Evolutionary conservation across 2,797 vertebrate species (phyloP).

Genomic region (Valencia hispanica): DNA sequence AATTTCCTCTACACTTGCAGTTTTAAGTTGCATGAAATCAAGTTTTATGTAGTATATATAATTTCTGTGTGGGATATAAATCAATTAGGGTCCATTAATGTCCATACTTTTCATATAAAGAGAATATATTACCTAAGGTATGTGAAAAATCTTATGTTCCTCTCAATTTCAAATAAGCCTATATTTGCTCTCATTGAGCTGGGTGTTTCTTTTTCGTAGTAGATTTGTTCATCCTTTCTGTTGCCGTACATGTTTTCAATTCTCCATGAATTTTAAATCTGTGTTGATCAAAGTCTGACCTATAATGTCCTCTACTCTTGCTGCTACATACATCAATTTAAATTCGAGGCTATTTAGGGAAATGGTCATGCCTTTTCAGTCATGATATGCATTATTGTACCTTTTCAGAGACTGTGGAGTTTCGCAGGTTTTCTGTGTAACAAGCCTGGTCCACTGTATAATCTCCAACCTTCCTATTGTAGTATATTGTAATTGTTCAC

Average conservation of each 20-base stretch:
- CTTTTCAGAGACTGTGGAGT: not conserved
- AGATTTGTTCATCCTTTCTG: not conserved
- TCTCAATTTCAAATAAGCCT: not conserved
- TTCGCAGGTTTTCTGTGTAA: not conserved
- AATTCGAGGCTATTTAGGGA: not conserved
- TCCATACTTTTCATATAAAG: not conserved
- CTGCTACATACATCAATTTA: not conserved
- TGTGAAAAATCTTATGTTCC: not conserved
- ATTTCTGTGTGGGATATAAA: not conserved
- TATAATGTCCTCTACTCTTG: not conserved
- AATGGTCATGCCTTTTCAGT: not conserved
- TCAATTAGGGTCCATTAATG: not conserved
- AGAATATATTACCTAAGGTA: not conserved
- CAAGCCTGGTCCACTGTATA: too few species aligned
- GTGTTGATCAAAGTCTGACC: not conserved
- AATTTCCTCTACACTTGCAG: not conserved
- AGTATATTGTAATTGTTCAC: not conserved
- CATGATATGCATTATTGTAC: not conserved
- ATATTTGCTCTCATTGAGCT: not conserved
- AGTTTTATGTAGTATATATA: not conserved
- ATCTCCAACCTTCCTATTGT: not conserved
- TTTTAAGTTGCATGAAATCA: not conserved
- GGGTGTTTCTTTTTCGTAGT: not conserved
- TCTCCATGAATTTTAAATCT: not conserved
- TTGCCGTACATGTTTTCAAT: not conserved